These are phyloP conservation scores for Spodoptera litura DNA, from an alignment of 1,140 invertebrate genomes.

Conservation along the genomic window DNA sequence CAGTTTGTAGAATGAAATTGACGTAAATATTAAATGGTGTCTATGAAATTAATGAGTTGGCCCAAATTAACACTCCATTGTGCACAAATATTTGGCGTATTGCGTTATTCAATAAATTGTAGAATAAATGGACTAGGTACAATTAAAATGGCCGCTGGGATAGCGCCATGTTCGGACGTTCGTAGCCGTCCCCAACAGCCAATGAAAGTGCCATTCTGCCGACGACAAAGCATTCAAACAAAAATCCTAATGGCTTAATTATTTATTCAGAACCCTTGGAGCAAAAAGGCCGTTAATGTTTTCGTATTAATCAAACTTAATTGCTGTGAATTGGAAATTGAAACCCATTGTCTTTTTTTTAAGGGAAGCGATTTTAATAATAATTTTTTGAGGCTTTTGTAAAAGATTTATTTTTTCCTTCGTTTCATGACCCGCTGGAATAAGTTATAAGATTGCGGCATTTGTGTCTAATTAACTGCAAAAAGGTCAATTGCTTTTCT, in stretches of 20 bases:
- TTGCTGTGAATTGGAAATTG: not conserved
- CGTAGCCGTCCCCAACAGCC: constrained; percentile 20
- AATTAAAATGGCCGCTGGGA: not conserved
- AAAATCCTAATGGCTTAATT: constrained; percentile 48
- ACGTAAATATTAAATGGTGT: constrained; percentile 13
- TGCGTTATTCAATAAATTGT: constrained; percentile 8
- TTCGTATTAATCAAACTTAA: constrained; percentile 39
- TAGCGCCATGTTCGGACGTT: not conserved
- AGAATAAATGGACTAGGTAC: constrained; percentile 1
- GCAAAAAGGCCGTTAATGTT: constrained; percentile 9
- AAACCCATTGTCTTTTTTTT: constrained; percentile 10
- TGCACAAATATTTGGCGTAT: not conserved
- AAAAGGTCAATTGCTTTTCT: too few species aligned
- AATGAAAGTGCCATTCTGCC: constrained; percentile 30
- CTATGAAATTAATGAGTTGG: not conserved
- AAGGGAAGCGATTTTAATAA: too few species aligned
- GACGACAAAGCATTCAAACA: constrained; percentile 44
- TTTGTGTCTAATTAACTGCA: too few species aligned
- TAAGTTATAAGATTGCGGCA: too few species aligned
- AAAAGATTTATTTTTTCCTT: too few species aligned
- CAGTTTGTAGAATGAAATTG: not conserved
- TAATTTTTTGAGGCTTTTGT: too few species aligned
- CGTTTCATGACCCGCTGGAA: too few species aligned
- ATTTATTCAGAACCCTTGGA: constrained; percentile 48
- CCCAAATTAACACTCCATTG: constrained; percentile 13